A percentile compares a stretch with the other conserved stretches of the same genome.
phyloP scores from a whole-genome alignment of 2,888 invertebrate genomes.

The Drosophila melanosoma region DNA sequence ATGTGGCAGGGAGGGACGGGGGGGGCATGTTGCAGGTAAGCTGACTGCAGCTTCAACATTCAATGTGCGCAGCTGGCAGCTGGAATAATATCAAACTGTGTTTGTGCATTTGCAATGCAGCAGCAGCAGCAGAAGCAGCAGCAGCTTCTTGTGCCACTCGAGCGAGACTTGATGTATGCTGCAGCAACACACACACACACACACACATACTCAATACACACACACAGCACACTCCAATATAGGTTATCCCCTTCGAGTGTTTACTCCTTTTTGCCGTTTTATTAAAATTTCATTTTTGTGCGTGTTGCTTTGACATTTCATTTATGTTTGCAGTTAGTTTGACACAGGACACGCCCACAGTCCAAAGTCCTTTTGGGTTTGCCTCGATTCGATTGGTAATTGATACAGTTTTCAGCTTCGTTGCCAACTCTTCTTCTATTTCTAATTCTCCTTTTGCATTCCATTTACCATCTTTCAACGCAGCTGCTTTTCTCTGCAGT shows the following conservation, averaged over 20 bases:
- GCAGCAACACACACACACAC: not conserved
- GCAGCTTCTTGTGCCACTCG: conserved; percentile 30
- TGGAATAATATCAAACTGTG: conserved; percentile 80
- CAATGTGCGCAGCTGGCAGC: conserved; percentile 71
- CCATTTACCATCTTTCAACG: not conserved
- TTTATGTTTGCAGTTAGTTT: conserved; percentile 63
- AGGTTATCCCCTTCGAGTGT: not conserved
- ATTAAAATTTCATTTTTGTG: conserved; percentile 72
- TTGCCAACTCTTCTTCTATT: conserved; percentile 17
- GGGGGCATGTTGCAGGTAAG: not conserved
- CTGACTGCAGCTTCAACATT: conserved; percentile 38
- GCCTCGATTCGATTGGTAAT: conserved; percentile 54
- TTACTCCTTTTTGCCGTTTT: conserved; percentile 21
- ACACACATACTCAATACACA: not conserved
- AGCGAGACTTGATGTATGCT: conserved; percentile 67
- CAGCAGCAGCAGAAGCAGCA: conserved; percentile 35
- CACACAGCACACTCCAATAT: not conserved
- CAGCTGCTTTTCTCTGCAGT: conserved; percentile 19
- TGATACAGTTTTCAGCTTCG: conserved; percentile 56
- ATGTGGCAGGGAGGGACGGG: conserved; percentile 2
- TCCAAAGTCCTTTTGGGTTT: conserved; percentile 54
- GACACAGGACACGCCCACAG: conserved; percentile 35
- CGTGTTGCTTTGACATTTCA: conserved; percentile 72
- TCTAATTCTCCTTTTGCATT: not conserved
- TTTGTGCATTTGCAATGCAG: conserved; percentile 77